Conservation (phyloP, 64 coral and sea anemone species). For the Pachyseris speciosa region DNA sequence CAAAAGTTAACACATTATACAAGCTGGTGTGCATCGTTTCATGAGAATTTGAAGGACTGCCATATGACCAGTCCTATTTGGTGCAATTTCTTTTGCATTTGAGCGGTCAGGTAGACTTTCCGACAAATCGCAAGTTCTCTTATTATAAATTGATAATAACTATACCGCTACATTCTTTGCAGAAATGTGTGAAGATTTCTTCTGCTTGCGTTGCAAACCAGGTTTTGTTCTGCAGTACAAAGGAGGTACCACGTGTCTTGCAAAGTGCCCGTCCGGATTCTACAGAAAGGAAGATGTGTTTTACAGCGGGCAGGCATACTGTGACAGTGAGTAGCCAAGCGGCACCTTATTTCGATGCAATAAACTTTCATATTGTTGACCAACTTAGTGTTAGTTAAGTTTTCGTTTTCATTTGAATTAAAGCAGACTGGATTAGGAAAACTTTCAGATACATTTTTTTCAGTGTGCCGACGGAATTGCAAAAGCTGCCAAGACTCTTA, state of each 20-base stretch:
- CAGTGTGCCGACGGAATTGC: background rate
- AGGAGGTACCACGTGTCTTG: constrained; percentile 1
- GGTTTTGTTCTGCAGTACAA: constrained; percentile 10
- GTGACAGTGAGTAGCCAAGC: background rate
- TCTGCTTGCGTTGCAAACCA: background rate
- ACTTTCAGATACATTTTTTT: no score
- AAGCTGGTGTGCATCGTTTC: no score
- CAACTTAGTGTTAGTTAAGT: no score
- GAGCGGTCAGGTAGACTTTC: no score
- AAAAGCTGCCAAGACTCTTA: constrained; percentile 19
- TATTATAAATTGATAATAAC: background rate
- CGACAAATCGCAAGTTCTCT: no score
- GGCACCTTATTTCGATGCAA: background rate
- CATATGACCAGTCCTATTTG: no score
- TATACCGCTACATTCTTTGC: background rate
- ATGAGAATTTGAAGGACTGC: no score
- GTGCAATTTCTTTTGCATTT: no score
- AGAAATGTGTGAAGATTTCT: constrained; percentile 32
- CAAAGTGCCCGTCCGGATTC: constrained; percentile 2
- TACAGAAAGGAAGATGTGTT: background rate
- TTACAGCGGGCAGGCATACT: background rate
- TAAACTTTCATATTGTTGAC: no score
- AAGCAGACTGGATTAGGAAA: no score
- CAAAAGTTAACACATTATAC: no score
- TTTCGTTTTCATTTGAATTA: no score